Base-by-base conservation (phyloP, 2,797 vertebrate genomes). In the Miichthys miiuy region DNA sequence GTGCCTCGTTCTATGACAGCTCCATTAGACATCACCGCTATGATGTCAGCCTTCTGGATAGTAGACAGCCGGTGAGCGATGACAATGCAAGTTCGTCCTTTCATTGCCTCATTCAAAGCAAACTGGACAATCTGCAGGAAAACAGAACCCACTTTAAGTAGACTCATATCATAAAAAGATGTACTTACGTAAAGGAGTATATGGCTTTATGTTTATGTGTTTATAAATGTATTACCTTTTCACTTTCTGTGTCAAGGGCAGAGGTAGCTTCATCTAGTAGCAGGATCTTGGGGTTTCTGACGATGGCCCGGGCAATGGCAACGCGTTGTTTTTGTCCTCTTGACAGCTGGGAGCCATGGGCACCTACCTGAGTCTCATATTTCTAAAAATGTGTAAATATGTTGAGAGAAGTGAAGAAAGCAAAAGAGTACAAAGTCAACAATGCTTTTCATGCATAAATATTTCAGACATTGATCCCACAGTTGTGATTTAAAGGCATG, bases 301-400 rank as follows among this genome's bases (percentile, higher is more conserved):
- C 83, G 7, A 99, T 96, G 70, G 98, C 98, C 41, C 98, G 95
- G 0, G 98, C 98, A 55, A 99, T 99, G 44, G 98, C 98, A 11
- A 99, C 98, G 25, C 97, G 96, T 55, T 99, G 98, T 75, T 99
- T 99, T 91, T 99, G 95, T 75, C 98, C 98, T 71, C 98, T 95
- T 63, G 98, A 99, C 30, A 99, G 92, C 75, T 98, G 97, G 55
- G 98, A 98, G 20, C 98, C 98, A 85, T 99, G 98, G 67, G 95
- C 91, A 5, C 98, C 98, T 56, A 99, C 98, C 16, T 96, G 96
- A 57, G 98, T 99, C 75, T 98, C 94, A 14, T 99, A 99, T 97
- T 97, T 96, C 98, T 99, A 90, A 44, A 85, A 92, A 42, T 72
- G 51, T 79, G 10, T 18, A 64, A 52, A 58, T 17, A 4, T 47